Evolutionary conservation across 2,888 invertebrate species (phyloP).

Genomic region (Noctua fimbriata): DNA sequence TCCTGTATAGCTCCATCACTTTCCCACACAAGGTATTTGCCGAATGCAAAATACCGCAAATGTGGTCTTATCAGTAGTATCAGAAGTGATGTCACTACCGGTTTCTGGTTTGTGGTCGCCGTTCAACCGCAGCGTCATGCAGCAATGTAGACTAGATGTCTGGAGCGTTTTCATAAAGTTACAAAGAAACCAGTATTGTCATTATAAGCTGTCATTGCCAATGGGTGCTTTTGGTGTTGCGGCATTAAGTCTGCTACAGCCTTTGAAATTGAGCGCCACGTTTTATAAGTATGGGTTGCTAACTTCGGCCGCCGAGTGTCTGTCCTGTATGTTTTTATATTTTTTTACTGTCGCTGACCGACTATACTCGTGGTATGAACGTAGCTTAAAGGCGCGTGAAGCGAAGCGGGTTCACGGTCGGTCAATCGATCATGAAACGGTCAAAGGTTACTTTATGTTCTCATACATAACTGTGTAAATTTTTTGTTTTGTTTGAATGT

Average conservation of each 20-base stretch:
- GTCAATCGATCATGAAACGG: constrained; percentile 50
- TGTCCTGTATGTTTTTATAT: background rate
- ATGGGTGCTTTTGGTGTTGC: background rate
- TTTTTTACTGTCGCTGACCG: background rate
- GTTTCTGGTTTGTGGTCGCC: background rate
- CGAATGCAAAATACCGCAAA: background rate
- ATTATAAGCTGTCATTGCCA: background rate
- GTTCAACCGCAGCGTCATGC: background rate
- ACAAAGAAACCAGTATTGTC: background rate
- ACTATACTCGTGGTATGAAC: background rate
- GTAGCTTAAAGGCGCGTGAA: constrained; percentile 14
- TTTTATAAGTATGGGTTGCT: background rate
- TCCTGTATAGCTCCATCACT: background rate
- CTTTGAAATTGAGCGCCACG: background rate
- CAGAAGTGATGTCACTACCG: background rate
- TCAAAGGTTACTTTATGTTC: constrained; percentile 46
- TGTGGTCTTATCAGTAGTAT: background rate
- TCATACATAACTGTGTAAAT: constrained; percentile 12
- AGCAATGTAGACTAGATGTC: background rate
- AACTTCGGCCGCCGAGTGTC: background rate
- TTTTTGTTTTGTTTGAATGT: constrained; percentile 7
- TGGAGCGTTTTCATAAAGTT: background rate
- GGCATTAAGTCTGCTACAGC: background rate
- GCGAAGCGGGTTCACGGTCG: constrained; percentile 50
- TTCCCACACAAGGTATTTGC: background rate